Evolutionary conservation across 2,113 vertebrate species (phyloP), one percentile per base, ranked within the genome.

Genomic region (Bufo bufo): DNA sequence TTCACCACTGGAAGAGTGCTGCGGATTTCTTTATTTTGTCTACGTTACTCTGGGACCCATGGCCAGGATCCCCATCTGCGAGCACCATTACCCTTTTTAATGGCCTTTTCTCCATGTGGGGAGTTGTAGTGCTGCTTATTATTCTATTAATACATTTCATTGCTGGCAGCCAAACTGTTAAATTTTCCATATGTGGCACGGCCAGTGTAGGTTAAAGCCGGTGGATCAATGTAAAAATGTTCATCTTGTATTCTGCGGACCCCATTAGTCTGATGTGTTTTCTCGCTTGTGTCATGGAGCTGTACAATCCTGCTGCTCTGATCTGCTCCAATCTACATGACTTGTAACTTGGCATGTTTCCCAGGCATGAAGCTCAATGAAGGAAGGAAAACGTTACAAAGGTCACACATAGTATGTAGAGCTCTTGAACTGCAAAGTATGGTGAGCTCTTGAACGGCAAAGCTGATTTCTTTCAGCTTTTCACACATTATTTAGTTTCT

Each of bases 341-440:
- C 82, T 84, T 84, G 74, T 66, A 77, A 66, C 74, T 86, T 86
- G 85, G 85, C 85, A 52, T 63, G 75, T 19, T 86, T 86, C 74
- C 85, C 75, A 86, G 85, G 20, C 74, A 86, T 17, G 33, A 54
- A 75, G 20, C 85, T 61, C 72, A 77, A 77, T 86, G 71, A 65
- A 72, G 33, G 61, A 61, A 83, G 63, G 59, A 72, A 72, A 77
- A 77, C 49, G 33, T 77, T 47, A 59, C 69, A 85, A 59, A 85
- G 84, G 84, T 85, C 84, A 85, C 84, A 65, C 72, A 85, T 77
- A 75, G 43, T 61, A 85, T 49, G 84, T 56, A 59, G 9, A 74
- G 83, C 23, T 58, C 69, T 72, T 72, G 49, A 56, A 23, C 69
- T 4, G 17, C 69, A 85, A 58, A 33, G 77, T 79, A 47, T 33